phyloP scores from a whole-genome alignment of 2,797 vertebrate genomes.

The Harpagifer antarcticus region DNA sequence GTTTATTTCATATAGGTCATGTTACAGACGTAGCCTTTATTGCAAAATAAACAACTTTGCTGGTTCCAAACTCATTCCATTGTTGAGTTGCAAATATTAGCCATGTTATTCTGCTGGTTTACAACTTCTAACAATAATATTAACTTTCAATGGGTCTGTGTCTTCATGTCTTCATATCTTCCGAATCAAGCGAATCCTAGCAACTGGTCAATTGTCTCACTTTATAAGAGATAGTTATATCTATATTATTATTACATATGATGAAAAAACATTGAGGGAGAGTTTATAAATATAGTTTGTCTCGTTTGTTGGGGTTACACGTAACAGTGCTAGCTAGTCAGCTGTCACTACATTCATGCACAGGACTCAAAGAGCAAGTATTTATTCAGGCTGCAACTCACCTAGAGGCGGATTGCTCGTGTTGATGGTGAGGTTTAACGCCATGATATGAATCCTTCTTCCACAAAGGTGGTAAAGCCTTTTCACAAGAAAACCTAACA shows the following conservation, averaged over 20 bases:
- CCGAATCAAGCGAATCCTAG: neutral
- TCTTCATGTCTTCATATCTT: neutral
- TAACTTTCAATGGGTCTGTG: neutral
- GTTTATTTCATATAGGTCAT: neutral
- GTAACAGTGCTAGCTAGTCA: slow-evolving; percentile 27
- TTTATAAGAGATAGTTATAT: too few species aligned
- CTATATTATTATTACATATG: too few species aligned
- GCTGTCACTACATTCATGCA: slow-evolving; percentile 31
- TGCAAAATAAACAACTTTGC: neutral
- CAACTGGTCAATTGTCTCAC: rapidly evolving
- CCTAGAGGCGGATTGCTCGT: slow-evolving; percentile 82
- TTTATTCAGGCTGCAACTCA: slow-evolving; percentile 48
- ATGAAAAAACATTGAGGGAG: neutral
- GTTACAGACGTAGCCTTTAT: neutral
- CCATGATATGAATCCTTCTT: slow-evolving; percentile 71
- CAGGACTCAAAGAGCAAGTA: neutral
- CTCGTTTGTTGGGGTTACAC: slow-evolving; percentile 22
- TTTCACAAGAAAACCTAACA: slow-evolving; percentile 5
- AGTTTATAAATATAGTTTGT: neutral
- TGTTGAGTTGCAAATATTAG: neutral
- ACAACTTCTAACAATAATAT: neutral
- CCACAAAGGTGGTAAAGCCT: slow-evolving; percentile 13
- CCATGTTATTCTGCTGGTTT: neutral
- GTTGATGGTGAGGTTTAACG: slow-evolving; percentile 83
- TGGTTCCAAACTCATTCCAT: neutral